Conservation (phyloP, 2,888 invertebrate species). For the Troilus luridus region DNA sequence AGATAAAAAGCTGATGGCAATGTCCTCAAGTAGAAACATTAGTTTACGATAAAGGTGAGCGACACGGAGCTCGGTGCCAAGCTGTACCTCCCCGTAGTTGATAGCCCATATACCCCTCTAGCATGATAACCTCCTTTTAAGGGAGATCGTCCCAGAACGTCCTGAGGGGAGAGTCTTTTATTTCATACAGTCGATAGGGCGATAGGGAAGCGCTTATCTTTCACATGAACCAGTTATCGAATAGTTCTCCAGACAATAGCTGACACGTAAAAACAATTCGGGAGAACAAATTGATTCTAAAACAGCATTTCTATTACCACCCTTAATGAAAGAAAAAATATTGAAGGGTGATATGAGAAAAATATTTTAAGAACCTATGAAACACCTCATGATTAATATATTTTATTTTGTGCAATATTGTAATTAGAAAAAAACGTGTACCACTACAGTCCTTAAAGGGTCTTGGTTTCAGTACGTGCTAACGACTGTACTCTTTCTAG, state of each 20-base stretch:
- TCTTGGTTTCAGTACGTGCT: no score
- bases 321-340: background rate
- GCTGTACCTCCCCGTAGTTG: constrained; percentile 20
- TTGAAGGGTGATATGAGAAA: no score
- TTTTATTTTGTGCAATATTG: no score
- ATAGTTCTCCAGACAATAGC: background rate
- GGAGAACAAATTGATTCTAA: background rate
- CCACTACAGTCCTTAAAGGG: no score
- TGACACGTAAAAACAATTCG: background rate
- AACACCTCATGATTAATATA: background rate
- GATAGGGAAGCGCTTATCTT: background rate
- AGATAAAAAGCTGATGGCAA: constrained; percentile 30
- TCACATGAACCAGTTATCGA: constrained; percentile 23
- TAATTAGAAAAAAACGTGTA: no score
- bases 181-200: constrained; percentile 35
- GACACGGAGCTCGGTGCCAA: constrained; percentile 53
- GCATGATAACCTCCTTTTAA: constrained; percentile 55
- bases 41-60: constrained; percentile 44
- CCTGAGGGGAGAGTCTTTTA: background rate
- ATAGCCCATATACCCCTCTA: constrained; percentile 49
- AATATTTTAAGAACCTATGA: background rate
- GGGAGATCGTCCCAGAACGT: background rate
- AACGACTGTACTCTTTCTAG: no score
- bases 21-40: constrained; percentile 31
- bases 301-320: background rate